These are phyloP conservation scores for Cheiracanthium punctorium DNA, from an alignment of 2,888 invertebrate species.

Conservation along the genomic window DNA sequence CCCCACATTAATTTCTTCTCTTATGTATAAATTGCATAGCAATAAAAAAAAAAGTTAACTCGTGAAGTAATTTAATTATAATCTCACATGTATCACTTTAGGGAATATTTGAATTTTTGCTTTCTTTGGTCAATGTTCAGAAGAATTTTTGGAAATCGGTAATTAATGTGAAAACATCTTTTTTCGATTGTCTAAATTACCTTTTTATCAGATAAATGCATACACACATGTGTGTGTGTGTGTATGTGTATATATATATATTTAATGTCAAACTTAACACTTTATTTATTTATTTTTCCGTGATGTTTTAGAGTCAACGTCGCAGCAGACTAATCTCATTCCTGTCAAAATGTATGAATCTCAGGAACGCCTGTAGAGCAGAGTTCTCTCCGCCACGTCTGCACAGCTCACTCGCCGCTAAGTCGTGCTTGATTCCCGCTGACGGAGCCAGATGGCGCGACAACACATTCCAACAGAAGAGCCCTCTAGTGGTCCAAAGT, in stretches of 20 bases:
- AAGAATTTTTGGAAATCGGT: too few species aligned
- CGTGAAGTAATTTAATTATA: too few species aligned
- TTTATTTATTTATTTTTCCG: too few species aligned
- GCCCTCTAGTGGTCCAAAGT: conserved; percentile 63
- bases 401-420: background rate
- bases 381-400: background rate
- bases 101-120: too few species aligned
- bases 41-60: too few species aligned
- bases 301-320: conserved; percentile 54
- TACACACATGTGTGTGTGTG: background rate
- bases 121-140: too few species aligned
- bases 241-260: background rate
- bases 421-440: conserved; percentile 2
- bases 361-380: conserved; percentile 41
- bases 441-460: conserved; percentile 16
- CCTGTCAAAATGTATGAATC: conserved; percentile 51
- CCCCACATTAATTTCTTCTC: too few species aligned
- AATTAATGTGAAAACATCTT: background rate
- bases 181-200: background rate
- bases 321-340: conserved; percentile 62
- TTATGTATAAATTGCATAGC: too few species aligned
- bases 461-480: conserved; percentile 64
- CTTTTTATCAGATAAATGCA: too few species aligned
- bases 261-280: background rate
- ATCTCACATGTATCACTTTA: too few species aligned